Evolutionary conservation across 2,113 vertebrate genomes (phyloP).

Genomic region (Turnix velox): DNA sequence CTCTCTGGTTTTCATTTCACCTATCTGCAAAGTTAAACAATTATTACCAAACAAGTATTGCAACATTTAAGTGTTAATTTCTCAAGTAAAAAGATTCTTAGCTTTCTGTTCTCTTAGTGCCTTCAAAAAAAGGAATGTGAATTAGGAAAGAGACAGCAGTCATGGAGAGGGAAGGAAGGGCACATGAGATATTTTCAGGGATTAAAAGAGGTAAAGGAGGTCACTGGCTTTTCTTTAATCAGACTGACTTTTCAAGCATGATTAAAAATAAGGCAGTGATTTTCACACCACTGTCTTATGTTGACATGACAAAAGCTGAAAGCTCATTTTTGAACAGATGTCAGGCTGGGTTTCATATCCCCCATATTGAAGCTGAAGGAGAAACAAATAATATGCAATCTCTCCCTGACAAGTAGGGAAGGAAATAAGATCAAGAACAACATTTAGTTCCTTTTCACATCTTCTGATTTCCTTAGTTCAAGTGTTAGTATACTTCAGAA

Average conservation of each 20-base stretch:
- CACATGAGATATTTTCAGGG: neutral
- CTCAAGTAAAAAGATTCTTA: neutral
- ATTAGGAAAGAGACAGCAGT: neutral
- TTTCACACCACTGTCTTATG: neutral
- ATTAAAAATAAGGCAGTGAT: constrained; percentile 18
- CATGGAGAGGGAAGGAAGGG: neutral
- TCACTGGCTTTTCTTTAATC: constrained; percentile 11
- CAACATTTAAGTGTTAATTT: neutral
- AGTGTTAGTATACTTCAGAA: neutral
- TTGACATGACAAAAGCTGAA: constrained; percentile 2
- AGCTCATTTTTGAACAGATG: neutral
- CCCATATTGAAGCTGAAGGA: neutral
- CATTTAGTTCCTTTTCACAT: neutral
- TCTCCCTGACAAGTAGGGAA: neutral
- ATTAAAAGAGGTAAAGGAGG: constrained; percentile 24
- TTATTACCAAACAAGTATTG: neutral
- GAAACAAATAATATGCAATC: neutral
- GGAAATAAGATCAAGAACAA: neutral
- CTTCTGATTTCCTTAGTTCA: neutral
- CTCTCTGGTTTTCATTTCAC: neutral
- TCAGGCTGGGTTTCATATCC: neutral
- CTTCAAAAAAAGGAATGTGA: neutral
- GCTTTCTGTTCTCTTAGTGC: neutral
- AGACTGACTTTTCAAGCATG: constrained; percentile 13
- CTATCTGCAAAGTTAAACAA: neutral